These are phyloP conservation scores for Rhynchotus rufescens DNA, from an alignment of 2,797 vertebrate genomes.

Conservation along the genomic window DNA sequence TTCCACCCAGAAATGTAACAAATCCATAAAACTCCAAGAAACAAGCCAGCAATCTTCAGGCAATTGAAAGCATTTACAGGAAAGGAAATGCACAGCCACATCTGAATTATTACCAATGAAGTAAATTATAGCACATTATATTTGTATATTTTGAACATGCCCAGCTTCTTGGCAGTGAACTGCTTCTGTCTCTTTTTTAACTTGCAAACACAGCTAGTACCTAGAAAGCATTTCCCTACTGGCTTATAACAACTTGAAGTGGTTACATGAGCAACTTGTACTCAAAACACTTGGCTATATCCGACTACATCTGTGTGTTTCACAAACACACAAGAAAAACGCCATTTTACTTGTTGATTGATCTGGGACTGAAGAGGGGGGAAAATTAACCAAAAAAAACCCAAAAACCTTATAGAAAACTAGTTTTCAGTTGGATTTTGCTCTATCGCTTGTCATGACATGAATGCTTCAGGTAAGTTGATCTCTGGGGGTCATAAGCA, in stretches of 20 bases:
- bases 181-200: background rate
- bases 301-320: background rate
- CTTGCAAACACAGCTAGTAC: conserved; percentile 18
- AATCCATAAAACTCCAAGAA: conserved; percentile 54
- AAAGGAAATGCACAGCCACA: conserved; percentile 23
- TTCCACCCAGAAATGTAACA: conserved; percentile 41
- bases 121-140: conserved; percentile 53
- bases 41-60: conserved; percentile 37
- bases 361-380: background rate
- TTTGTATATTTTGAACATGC: conserved; percentile 33
- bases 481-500: background rate
- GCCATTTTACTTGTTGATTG: conserved; percentile 4
- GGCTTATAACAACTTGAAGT: background rate
- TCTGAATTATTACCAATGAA: conserved; percentile 52
- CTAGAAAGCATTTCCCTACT: conserved; percentile 27
- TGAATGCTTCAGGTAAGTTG: background rate
- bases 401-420: background rate
- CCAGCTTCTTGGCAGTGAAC: conserved; percentile 35
- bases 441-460: background rate
- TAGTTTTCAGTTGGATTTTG: background rate
- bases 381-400: accelerated
- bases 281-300: background rate
- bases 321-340: background rate
- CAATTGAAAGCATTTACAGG: conserved; percentile 57
- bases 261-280: background rate